Percentiles rank a stretch among this genome's conserved stretches.
phyloP scores from a whole-genome alignment of 2,888 invertebrate species.

The Hermaeophaga mercurialis region DNA sequence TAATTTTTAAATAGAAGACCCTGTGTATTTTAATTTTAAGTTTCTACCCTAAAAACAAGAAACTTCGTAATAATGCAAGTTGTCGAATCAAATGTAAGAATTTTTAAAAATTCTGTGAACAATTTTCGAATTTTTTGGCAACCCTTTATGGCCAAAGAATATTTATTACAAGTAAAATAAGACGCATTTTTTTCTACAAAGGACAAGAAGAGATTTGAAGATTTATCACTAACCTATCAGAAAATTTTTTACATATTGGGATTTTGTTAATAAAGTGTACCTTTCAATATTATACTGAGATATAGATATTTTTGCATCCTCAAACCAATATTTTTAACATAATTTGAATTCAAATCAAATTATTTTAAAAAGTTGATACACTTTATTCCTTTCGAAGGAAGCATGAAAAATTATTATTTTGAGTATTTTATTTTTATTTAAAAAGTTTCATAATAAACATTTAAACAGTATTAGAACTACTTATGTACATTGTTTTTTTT shows the following conservation, averaged over 20 bases:
- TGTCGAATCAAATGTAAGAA: not conserved
- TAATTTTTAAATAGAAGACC: no score
- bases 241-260: constrained; percentile 1
- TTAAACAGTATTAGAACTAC: constrained; percentile 21
- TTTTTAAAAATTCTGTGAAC: no score
- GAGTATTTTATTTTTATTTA: constrained; percentile 15
- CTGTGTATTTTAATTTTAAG: not conserved
- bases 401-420: constrained; percentile 1
- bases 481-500: constrained; percentile 17
- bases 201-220: not conserved
- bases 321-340: not conserved
- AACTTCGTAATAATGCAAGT: not conserved
- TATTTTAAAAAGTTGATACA: not conserved
- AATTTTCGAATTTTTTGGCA: no score
- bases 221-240: not conserved
- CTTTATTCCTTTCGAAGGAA: not conserved
- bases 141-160: no score
- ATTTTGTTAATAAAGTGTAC: constrained; percentile 5
- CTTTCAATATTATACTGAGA: not conserved
- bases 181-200: not conserved
- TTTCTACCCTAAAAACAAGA: not conserved
- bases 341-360: not conserved
- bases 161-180: not conserved
- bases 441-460: constrained; percentile 8
- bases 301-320: not conserved